phyloP scores from a whole-genome alignment of 2,888 invertebrate species.

The Clitarchus hookeri region DNA sequence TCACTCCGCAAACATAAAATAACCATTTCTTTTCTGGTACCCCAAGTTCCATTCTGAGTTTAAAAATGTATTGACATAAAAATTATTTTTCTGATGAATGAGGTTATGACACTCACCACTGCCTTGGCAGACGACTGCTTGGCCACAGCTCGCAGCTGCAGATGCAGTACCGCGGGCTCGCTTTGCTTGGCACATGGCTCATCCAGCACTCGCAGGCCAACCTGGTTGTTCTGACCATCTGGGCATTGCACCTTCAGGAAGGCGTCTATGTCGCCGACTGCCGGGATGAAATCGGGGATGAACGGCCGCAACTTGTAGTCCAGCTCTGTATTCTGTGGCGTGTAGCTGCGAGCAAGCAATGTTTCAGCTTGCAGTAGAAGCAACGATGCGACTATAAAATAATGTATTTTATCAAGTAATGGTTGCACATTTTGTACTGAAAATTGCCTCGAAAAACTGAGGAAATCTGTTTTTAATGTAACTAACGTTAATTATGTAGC shows the following conservation, averaged over 20 bases:
- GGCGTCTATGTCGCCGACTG: slow-evolving; percentile 98
- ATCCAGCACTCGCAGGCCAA: slow-evolving; percentile 81
- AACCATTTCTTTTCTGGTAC: too few relatives aligned
- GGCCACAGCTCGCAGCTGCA: slow-evolving; percentile 79
- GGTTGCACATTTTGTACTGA: too few relatives aligned
- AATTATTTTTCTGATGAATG: too few relatives aligned
- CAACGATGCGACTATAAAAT: neutral
- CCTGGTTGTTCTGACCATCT: slow-evolving; percentile 66
- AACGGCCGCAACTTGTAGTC: slow-evolving; percentile 92
- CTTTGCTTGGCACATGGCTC: slow-evolving; percentile 96
- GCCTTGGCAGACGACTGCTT: slow-evolving; percentile 69
- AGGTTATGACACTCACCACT: slow-evolving; percentile 50
- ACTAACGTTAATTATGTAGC: too few relatives aligned
- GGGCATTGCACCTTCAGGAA: slow-evolving; percentile 93
- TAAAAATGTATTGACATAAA: too few relatives aligned
- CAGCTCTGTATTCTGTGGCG: slow-evolving; percentile 88
- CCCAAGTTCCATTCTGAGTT: too few relatives aligned
- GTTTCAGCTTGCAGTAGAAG: neutral
- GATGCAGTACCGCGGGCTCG: slow-evolving; percentile 90
- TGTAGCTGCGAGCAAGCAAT: slow-evolving; percentile 69
- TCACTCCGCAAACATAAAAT: too few relatives aligned
- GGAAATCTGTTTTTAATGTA: too few relatives aligned
- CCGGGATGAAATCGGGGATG: slow-evolving; percentile 95
- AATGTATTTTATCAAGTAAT: too few relatives aligned
- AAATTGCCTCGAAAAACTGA: too few relatives aligned